Base-by-base conservation (phyloP, 2,888 invertebrate species). In the Candidula unifasciata region DNA sequence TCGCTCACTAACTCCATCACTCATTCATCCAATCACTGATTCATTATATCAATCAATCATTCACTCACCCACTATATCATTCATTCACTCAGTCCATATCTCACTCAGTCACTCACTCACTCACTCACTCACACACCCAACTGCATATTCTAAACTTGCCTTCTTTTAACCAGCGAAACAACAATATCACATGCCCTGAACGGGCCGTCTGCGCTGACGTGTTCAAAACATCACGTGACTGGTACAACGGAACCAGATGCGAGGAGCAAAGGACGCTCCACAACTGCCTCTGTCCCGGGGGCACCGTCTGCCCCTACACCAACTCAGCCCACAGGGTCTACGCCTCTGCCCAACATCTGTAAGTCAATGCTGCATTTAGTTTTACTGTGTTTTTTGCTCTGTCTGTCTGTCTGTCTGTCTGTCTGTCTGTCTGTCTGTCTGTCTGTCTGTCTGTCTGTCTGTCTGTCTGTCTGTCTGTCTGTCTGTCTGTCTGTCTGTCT, bases 181-280 rank as follows among this genome's bases (percentile, higher is more conserved):
- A 37, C 52, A 82, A 82, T 44, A 35, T 44, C 35, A 74, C 82
- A 2, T 86, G 86, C 33, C 83, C 86, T 0, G 30, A 21, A 5
- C 33, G 68, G 3, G 83, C 86, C 2, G 76, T 84, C 16, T 86
- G 86, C n/a, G 86, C 73, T 0, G 83, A 84, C 78, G 83, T 80
- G 60, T 86, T 83, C 71, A 24, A 64, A 54, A 83, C 79, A 2
- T 16, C 64, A 30, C 68, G 86, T 30, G 83, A 86, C 78, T 86
- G 86, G 86, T 57, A 78, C 73, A 86, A 86, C 44, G 86, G 86
- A 52, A 86, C 86, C 13, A 54, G 44, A 30, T 86, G 86, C 30
- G 27, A 69, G 16, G 86, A 86, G 44, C 35, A 52, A n/a, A 77
- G 86, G 33, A 44, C 71, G 16, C 64, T 82, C 30, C 35, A 71